A percentile compares a stretch with the other conserved stretches of the same genome.
phyloP scores from a whole-genome alignment of 1,140 invertebrate species.

The Aphis gossypii region DNA sequence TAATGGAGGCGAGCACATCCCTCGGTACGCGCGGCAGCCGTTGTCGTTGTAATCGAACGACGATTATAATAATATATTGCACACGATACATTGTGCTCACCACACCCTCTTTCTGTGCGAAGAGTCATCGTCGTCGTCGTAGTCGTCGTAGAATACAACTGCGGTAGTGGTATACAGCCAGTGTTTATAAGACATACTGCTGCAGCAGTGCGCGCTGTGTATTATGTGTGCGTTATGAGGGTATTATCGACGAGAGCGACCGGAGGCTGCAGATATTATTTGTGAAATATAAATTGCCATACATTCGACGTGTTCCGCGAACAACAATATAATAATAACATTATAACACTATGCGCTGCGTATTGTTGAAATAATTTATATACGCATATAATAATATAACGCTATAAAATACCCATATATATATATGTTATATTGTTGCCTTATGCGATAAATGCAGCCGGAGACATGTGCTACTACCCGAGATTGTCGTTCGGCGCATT shows the following conservation, averaged over 20 bases:
- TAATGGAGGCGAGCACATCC: background rate
- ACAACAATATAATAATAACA: constrained; percentile 6
- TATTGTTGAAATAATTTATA: background rate
- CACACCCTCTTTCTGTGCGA: background rate
- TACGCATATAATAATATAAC: background rate
- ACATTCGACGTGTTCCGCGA: constrained; percentile 5
- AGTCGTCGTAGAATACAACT: background rate
- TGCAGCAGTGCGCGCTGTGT: background rate
- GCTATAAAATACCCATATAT: background rate
- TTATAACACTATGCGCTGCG: background rate
- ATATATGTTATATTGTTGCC: background rate
- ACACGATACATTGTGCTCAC: background rate
- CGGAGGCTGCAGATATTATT: background rate
- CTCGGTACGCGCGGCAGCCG: no score
- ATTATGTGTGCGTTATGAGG: background rate
- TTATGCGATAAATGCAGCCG: background rate
- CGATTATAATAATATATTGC: background rate
- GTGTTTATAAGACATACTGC: background rate
- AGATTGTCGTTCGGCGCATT: background rate
- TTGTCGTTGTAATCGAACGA: background rate
- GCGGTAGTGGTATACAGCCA: no score
- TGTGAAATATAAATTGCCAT: background rate
- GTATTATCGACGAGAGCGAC: background rate
- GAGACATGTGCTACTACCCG: background rate
- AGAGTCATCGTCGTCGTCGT: background rate